Conservation (phyloP, 2,113 vertebrate genomes). For the Nothocercus nigrocapillus region DNA sequence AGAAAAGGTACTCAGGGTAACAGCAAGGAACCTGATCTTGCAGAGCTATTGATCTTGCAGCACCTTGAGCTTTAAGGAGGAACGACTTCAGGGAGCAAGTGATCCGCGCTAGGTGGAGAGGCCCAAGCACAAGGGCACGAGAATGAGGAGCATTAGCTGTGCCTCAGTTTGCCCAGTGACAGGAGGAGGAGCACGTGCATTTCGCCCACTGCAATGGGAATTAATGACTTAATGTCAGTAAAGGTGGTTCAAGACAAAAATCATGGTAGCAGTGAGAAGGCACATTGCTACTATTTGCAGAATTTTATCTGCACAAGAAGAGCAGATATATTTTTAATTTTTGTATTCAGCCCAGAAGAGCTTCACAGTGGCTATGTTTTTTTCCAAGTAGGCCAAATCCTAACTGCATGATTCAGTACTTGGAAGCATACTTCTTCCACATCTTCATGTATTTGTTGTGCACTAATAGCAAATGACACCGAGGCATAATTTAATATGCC, state of each 20-base stretch:
- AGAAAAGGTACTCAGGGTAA: constrained; percentile 30
- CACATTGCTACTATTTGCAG: neutral
- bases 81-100: neutral
- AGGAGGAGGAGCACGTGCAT: neutral
- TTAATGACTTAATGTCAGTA: neutral
- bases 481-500: neutral
- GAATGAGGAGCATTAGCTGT: neutral
- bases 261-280: neutral
- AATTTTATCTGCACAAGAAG: neutral
- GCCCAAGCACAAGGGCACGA: neutral
- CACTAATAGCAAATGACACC: neutral
- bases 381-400: neutral
- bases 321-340: neutral
- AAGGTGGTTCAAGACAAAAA: neutral
- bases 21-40: constrained; percentile 45
- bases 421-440: neutral
- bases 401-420: neutral
- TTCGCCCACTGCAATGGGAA: neutral
- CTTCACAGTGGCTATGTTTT: neutral
- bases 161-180: neutral
- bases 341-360: neutral
- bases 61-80: constrained; percentile 29
- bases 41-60: constrained; percentile 22
- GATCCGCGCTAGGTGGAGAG: neutral
- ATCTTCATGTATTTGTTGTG: neutral